Conservation (phyloP, 2,888 invertebrate genomes). For the Prosopocoilus inquinatus region DNA sequence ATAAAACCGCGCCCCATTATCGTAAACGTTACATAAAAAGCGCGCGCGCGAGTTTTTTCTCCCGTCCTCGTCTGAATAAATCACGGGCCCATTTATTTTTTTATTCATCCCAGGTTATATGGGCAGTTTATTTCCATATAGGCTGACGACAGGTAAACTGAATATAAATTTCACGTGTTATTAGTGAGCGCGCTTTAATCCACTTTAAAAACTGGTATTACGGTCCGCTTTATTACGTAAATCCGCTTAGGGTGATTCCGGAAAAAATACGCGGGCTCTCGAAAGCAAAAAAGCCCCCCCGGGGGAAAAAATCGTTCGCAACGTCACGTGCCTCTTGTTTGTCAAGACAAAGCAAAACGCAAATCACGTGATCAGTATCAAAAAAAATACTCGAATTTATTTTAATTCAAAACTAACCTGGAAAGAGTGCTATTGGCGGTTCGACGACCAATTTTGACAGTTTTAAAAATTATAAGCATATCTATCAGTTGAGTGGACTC, state of each 20-base stretch:
- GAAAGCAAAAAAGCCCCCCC: too few relatives aligned
- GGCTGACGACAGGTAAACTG: constrained; percentile 14
- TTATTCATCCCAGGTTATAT: constrained; percentile 8
- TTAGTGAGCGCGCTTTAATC: constrained; percentile 13
- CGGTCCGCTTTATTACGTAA: constrained; percentile 8
- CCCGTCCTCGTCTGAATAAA: background rate
- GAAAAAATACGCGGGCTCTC: too few relatives aligned
- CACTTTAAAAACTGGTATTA: constrained; percentile 11
- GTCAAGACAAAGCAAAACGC: too few relatives aligned
- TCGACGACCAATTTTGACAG: too few relatives aligned
- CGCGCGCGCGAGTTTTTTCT: background rate
- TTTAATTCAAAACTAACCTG: too few relatives aligned
- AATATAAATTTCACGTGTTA: constrained; percentile 2
- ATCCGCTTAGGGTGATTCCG: constrained; percentile 14
- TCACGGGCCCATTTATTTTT: constrained; percentile 14
- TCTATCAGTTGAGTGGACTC: too few relatives aligned
- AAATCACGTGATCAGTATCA: too few relatives aligned
- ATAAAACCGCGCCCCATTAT: constrained; percentile 15
- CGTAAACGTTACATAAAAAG: constrained; percentile 7
- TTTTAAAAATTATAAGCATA: too few relatives aligned
- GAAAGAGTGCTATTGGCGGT: too few relatives aligned
- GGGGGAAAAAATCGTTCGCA: too few relatives aligned
- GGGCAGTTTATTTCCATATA: constrained; percentile 5
- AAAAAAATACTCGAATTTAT: too few relatives aligned
- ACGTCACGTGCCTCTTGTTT: too few relatives aligned